Evolutionary conservation across 2,797 vertebrate species (phyloP).

Genomic region (Peromyscus melanophrys): DNA sequence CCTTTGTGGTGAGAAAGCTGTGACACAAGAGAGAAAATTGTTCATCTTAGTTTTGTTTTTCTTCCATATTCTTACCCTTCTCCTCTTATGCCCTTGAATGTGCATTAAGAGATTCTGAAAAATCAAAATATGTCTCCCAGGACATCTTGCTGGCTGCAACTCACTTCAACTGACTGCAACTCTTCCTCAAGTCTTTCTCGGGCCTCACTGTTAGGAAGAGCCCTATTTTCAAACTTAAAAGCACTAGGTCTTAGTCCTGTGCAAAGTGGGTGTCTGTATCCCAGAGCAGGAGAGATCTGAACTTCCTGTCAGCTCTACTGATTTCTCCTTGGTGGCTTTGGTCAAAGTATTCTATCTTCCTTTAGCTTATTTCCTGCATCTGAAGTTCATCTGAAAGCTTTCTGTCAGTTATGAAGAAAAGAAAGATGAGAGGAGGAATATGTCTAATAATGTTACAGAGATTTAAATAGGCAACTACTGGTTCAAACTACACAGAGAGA

Average conservation of each 20-base stretch:
- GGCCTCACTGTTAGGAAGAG: neutral
- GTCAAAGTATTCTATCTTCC: neutral
- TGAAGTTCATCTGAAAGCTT: neutral
- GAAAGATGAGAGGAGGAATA: neutral
- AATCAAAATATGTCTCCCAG: neutral
- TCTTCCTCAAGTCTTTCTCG: neutral
- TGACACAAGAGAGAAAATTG: slow-evolving; percentile 28
- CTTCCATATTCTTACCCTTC: slow-evolving; percentile 35
- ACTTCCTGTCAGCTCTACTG: neutral
- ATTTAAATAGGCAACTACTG: neutral
- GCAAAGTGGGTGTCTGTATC: neutral
- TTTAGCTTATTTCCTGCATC: slow-evolving; percentile 8
- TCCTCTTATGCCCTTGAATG: neutral
- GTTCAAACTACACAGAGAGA: neutral
- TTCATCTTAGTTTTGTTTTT: neutral
- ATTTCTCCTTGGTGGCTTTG: neutral
- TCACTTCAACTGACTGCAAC: neutral
- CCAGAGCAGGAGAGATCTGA: neutral
- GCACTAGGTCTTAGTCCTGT: neutral
- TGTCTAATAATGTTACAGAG: neutral
- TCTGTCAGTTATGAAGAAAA: slow-evolving; percentile 10
- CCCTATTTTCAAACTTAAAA: slow-evolving; percentile 35
- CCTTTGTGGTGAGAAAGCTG: slow-evolving; percentile 14
- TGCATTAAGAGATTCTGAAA: slow-evolving; percentile 6
- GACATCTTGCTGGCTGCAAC: neutral